Conservation (phyloP, 2,113 vertebrate genomes). For the Semnopithecus entellus region DNA sequence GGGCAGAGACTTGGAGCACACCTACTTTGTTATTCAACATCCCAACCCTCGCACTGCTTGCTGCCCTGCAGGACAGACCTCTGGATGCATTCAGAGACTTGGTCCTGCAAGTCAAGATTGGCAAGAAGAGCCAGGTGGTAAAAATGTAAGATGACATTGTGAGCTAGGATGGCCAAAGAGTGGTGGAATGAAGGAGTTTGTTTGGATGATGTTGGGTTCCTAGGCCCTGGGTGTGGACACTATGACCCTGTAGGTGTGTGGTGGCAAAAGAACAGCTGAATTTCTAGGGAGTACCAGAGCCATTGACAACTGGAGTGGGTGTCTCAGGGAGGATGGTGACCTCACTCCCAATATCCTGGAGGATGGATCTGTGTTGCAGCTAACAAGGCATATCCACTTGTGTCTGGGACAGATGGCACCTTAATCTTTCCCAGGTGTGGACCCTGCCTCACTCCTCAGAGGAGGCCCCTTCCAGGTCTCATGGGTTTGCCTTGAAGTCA, state of each 20-base stretch:
- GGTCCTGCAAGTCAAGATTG: not conserved
- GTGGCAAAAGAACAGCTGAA: too few species aligned
- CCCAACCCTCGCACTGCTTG: not conserved
- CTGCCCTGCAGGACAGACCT: not conserved
- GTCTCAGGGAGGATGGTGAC: not conserved
- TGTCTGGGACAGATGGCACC: constrained; percentile 46
- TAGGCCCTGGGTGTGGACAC: not conserved
- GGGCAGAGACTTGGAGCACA: not conserved
- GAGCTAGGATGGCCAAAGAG: too few species aligned
- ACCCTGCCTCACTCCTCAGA: not conserved
- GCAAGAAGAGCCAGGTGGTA: not conserved
- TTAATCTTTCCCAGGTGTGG: constrained; percentile 51
- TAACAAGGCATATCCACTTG: not conserved
- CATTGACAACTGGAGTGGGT: too few species aligned
- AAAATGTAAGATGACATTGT: rapidly evolving
- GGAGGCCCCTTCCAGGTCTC: not conserved
- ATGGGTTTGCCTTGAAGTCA: constrained; percentile 53
- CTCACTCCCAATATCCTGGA: not conserved
- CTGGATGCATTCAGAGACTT: not conserved
- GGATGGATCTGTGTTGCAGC: not conserved
- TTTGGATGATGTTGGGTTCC: not conserved
- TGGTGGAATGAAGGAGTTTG: not conserved
- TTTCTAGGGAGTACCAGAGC: not conserved
- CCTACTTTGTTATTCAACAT: too few species aligned
- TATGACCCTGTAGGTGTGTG: too few species aligned